These are phyloP conservation scores for Pachydiplax longipennis DNA, from an alignment of 2,888 invertebrate species.

Conservation along the genomic window DNA sequence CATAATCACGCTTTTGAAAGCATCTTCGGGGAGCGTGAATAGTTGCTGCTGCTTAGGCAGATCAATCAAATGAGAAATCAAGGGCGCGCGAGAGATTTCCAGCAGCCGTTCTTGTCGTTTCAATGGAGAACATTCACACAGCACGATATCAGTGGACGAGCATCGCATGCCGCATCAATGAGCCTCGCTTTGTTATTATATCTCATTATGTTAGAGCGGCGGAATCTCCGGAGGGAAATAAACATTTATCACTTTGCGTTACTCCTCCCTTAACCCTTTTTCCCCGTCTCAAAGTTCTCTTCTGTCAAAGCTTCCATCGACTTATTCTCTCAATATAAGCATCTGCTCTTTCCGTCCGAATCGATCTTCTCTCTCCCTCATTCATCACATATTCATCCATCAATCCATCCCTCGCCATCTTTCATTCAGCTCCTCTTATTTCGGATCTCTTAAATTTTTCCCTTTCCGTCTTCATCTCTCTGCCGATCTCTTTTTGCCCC, in stretches of 20 bases:
- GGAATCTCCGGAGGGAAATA: background rate
- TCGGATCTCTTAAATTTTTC: background rate
- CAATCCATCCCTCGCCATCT: background rate
- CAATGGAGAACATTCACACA: too few relatives aligned
- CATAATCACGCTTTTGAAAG: too few relatives aligned
- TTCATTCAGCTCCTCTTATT: background rate
- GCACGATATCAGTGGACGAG: too few relatives aligned
- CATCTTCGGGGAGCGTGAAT: too few relatives aligned
- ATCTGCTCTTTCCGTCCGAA: background rate
- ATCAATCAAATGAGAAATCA: too few relatives aligned
- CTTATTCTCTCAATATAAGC: background rate
- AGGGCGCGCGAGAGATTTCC: too few relatives aligned
- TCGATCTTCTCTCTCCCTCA: constrained; percentile 2
- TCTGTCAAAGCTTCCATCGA: background rate
- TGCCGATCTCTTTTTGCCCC: background rate
- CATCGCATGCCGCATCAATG: background rate
- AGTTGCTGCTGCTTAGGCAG: too few relatives aligned
- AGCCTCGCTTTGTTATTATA: background rate
- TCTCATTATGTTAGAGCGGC: background rate
- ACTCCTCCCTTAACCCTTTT: background rate
- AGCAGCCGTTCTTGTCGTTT: too few relatives aligned
- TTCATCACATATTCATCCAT: constrained; percentile 41
- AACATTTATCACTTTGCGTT: background rate
- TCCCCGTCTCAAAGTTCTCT: background rate
- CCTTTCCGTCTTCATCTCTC: background rate